A percentile compares a stretch with the other conserved stretches of the same genome.
These are phyloP conservation scores for Pentalonia nigronervosa DNA, from an alignment of 1,140 invertebrate genomes.

Conservation along the genomic window DNA sequence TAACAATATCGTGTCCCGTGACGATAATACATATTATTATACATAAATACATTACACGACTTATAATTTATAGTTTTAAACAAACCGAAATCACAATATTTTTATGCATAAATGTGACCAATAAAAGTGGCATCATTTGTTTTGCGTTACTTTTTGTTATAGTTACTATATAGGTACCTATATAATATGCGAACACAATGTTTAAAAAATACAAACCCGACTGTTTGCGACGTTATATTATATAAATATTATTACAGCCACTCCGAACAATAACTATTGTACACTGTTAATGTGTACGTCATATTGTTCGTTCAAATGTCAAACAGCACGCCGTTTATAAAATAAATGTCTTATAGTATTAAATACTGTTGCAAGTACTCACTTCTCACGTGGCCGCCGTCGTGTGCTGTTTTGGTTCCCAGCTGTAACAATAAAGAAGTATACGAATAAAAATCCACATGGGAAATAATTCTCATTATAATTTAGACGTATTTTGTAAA, in stretches of 20 bases:
- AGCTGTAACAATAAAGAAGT: background rate
- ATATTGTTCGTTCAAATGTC: background rate
- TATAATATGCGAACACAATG: too few species aligned
- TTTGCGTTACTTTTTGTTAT: too few species aligned
- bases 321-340: background rate
- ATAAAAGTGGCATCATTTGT: too few species aligned
- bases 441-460: background rate
- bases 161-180: too few species aligned
- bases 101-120: background rate
- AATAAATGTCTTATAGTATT: background rate
- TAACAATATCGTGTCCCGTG: background rate
- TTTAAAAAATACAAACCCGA: background rate
- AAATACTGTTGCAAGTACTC: background rate
- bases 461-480: background rate
- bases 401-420: background rate
- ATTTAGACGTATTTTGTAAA: background rate
- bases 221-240: background rate
- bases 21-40: background rate
- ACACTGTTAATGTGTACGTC: background rate
- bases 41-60: background rate
- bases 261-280: background rate
- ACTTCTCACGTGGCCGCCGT: background rate
- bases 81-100: background rate
- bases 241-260: background rate
- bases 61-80: conserved; percentile 11